Percentiles rank a stretch among this genome's conserved stretches.
These are phyloP conservation scores for Ptilorrhoa leucosticta DNA, from an alignment of 2,113 vertebrate genomes.

Conservation along the genomic window DNA sequence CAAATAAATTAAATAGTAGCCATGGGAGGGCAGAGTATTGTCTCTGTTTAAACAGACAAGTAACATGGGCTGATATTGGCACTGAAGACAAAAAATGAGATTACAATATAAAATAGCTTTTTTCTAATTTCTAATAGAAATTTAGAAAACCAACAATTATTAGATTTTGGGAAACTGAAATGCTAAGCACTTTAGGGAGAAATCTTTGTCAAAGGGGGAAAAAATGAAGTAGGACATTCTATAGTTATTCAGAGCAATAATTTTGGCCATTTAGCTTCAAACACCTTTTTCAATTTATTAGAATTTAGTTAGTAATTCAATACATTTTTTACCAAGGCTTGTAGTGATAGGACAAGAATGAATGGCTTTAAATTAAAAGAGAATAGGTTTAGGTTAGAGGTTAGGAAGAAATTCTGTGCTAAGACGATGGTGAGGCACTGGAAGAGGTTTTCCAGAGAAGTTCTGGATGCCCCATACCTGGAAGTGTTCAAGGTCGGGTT, in stretches of 20 bases:
- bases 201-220: background rate
- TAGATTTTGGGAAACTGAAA: background rate
- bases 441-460: background rate
- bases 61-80: background rate
- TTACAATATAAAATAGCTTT: background rate
- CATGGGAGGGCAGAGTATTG: background rate
- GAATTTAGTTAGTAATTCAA: background rate
- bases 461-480: accelerated
- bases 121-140: background rate
- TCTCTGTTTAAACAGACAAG: background rate
- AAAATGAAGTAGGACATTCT: background rate
- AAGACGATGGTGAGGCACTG: accelerated
- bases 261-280: background rate
- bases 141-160: background rate
- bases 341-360: background rate
- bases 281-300: background rate
- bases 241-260: background rate
- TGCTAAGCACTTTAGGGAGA: background rate
- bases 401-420: background rate
- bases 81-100: background rate
- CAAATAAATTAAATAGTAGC: background rate
- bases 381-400: background rate
- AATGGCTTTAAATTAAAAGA: background rate
- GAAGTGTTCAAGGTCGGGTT: background rate
- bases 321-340: background rate